Conservation (phyloP, 2,113 vertebrate genomes). For the Aplodontia rufa region DNA sequence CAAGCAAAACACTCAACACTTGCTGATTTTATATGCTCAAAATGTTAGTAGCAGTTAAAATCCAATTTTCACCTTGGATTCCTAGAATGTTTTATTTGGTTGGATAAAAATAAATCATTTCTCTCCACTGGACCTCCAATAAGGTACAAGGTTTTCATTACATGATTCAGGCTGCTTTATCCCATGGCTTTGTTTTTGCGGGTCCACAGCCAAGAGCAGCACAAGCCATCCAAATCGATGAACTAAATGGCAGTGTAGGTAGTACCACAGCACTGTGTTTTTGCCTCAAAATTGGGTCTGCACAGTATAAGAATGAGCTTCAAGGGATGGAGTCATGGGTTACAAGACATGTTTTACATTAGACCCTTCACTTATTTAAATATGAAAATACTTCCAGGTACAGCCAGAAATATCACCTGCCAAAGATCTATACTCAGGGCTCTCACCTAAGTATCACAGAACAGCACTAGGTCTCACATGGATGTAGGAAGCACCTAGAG, state of each 20-base stretch:
- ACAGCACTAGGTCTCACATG: not conserved
- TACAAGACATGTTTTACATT: not conserved
- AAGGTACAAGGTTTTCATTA: conserved; percentile 73
- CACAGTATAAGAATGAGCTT: not conserved
- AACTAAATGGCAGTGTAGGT: conserved; percentile 56
- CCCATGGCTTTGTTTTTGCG: conserved; percentile 60
- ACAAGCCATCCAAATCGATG: conserved; percentile 47
- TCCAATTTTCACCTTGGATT: conserved; percentile 69
- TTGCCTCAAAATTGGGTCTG: conserved; percentile 14
- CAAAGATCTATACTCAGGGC: not conserved
- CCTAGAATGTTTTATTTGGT: conserved; percentile 73
- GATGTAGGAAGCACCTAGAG: not conserved
- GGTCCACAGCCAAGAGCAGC: conserved; percentile 69
- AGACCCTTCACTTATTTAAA: not conserved
- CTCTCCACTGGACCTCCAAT: conserved; percentile 48
- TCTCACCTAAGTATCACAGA: not conserved
- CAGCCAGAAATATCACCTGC: not conserved
- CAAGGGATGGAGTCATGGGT: not conserved
- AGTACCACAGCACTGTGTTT: conserved; percentile 19
- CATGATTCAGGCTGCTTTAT: conserved; percentile 57
- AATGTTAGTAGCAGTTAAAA: conserved; percentile 53
- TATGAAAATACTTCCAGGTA: not conserved
- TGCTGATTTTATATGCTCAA: conserved; percentile 50
- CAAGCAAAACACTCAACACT: conserved; percentile 46
- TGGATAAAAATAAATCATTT: conserved; percentile 62